Base-by-base conservation (phyloP, 2,797 vertebrate species). In the Sphenopsis melanotis region DNA sequence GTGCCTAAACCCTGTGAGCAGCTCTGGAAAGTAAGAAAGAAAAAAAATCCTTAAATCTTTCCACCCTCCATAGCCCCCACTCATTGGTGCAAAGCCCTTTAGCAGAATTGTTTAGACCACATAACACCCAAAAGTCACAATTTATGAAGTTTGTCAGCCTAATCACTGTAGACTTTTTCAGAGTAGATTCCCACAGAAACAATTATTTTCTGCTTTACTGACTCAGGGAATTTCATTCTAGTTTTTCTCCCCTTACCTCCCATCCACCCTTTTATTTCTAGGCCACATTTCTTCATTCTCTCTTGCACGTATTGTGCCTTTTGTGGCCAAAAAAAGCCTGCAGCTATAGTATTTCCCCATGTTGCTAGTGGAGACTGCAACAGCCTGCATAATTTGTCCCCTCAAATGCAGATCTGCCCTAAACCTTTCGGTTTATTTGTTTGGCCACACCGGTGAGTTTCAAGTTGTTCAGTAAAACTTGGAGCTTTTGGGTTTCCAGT, bases 141-240 rank as follows among this genome's bases (percentile, higher is more conserved):
- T 80, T 77, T 80, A 59, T 50, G 12, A 90, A 77, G 41, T 89
- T 44, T 75, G 79, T 70, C 78, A 89, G 76, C 14, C 75, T 41
- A 50, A 72, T 71, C 59, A 39, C 50, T 21, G 6, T 44, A 85
- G 49, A 52, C 32, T 77, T 63, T 82, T 74, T 16, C 72, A 46
- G 63, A 76, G 59, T 34, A 24, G 52, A 94, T 91, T 72, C 72
- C 34, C 82, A 66, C 50, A 82, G 69, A 66, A 83, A 83, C 82
- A 94, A 95, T 85, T 89, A 87, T 36, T 90, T 95, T 74, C 79
- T 89, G 86, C 77, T 93, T 93, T 95, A 91, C 87, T 85, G 89
- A 89, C 76, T 95, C 87, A 89, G 80, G 83, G n/a, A 89, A 92
- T 90, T 82, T 80, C 49, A 90, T 92, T 74, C 89, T 74, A 30